These are phyloP conservation scores for Solen grandis DNA, from an alignment of 1,140 invertebrate species.

Conservation along the genomic window DNA sequence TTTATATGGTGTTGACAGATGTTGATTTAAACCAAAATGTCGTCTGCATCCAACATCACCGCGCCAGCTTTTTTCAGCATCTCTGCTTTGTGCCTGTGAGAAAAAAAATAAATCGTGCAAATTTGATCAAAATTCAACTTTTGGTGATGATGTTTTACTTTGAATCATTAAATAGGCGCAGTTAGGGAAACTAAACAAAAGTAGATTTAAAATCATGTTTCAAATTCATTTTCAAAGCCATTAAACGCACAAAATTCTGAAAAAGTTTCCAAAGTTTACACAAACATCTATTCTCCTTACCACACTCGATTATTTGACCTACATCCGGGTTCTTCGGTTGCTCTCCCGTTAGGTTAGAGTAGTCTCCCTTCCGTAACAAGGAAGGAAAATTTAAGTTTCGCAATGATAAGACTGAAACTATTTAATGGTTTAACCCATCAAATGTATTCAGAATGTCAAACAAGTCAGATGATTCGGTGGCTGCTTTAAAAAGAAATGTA, in stretches of 20 bases:
- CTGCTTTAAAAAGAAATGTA: conserved; percentile 32
- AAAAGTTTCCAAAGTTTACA: neutral
- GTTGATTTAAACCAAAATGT: too few relatives aligned
- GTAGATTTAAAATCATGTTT: neutral
- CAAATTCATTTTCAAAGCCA: neutral
- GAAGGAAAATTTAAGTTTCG: neutral
- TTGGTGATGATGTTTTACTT: neutral
- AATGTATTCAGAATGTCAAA: conserved; percentile 16
- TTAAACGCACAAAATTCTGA: neutral
- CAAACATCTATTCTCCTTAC: conserved; percentile 42
- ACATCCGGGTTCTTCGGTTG: conserved; percentile 11
- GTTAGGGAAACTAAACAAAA: neutral
- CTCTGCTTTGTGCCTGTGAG: too few relatives aligned
- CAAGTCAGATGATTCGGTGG: neutral
- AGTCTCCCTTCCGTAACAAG: conserved; percentile 5
- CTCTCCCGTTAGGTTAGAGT: neutral
- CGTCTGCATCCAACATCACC: too few relatives aligned
- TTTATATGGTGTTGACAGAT: too few relatives aligned
- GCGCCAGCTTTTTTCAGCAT: too few relatives aligned
- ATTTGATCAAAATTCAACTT: neutral
- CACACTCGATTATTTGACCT: neutral
- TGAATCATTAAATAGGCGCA: neutral
- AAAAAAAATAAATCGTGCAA: neutral
- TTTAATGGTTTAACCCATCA: neutral
- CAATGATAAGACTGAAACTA: neutral